Evolutionary conservation across 2,888 invertebrate species (phyloP).

Genomic region (Phortica magna): DNA sequence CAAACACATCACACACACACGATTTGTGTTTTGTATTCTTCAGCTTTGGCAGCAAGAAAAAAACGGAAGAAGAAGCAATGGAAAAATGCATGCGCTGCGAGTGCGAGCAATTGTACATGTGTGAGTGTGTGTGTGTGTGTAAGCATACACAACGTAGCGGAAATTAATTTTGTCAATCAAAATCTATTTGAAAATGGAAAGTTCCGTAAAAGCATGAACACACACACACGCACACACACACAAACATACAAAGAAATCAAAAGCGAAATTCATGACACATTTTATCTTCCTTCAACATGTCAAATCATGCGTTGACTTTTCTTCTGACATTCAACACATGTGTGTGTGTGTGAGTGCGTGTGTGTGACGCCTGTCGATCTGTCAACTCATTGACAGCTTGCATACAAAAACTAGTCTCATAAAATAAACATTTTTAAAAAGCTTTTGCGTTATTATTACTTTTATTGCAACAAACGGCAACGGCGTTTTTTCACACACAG

Average conservation of each 20-base stretch:
- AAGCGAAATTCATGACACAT: not conserved
- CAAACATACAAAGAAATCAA: not conserved
- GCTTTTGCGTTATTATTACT: not conserved
- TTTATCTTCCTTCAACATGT: slow-evolving; percentile 26
- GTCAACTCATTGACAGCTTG: slow-evolving; percentile 2
- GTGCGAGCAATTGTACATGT: not conserved
- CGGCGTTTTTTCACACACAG: too few relatives aligned
- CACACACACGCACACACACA: not conserved
- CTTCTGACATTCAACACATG: not conserved
- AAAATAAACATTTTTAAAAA: slow-evolving; percentile 22
- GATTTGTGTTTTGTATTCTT: too few relatives aligned
- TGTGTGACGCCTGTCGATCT: slow-evolving; percentile 7
- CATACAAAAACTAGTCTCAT: not conserved
- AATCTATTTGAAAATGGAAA: slow-evolving; percentile 23
- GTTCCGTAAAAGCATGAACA: not conserved
- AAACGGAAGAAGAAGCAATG: not conserved
- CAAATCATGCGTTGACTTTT: slow-evolving; percentile 32
- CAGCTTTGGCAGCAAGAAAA: not conserved
- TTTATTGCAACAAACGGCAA: too few relatives aligned
- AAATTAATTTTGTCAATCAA: slow-evolving; percentile 69
- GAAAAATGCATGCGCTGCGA: not conserved
- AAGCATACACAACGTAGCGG: slow-evolving; percentile 49
- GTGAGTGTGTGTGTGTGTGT: not conserved
- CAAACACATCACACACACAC: not conserved
- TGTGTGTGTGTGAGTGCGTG: too few relatives aligned